Evolutionary conservation across 2,113 vertebrate species (phyloP).

Genomic region (Odocoileus virginianus): DNA sequence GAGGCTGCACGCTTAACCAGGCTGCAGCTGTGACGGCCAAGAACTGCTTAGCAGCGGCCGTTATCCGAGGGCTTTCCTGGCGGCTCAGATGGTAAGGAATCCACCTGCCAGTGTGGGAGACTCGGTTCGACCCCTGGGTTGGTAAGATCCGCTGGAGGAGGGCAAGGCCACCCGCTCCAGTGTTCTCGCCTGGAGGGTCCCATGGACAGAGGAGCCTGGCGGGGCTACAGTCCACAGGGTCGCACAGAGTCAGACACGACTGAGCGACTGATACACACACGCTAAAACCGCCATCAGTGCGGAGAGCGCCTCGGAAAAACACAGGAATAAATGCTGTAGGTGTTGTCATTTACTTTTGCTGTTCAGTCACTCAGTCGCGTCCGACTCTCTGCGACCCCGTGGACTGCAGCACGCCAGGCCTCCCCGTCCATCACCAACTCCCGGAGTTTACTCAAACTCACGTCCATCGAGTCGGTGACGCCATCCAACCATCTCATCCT

Average conservation of each 20-base stretch:
- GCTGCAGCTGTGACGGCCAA: rapidly evolving
- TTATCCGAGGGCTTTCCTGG: background rate
- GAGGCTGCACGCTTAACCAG: rapidly evolving
- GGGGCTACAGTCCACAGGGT: background rate
- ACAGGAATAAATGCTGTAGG: background rate
- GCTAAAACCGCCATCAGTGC: rapidly evolving
- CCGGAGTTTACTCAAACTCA: rapidly evolving
- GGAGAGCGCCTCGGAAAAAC: background rate
- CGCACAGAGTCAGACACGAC: background rate
- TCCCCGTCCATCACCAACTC: background rate
- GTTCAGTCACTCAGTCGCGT: background rate
- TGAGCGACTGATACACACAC: rapidly evolving
- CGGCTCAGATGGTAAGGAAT: background rate
- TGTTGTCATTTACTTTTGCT: background rate
- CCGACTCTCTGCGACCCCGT: background rate
- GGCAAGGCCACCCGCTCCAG: background rate
- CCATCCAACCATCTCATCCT: background rate
- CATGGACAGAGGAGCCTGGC: background rate
- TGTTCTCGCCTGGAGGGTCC: background rate
- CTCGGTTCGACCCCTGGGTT: background rate
- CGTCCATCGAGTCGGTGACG: background rate
- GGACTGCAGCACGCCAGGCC: rapidly evolving
- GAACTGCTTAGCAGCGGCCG: rapidly evolving
- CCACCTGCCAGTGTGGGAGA: background rate
- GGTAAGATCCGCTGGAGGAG: background rate